These are phyloP conservation scores for Galeopterus variegatus DNA, from an alignment of 2,113 vertebrate species.

Conservation along the genomic window DNA sequence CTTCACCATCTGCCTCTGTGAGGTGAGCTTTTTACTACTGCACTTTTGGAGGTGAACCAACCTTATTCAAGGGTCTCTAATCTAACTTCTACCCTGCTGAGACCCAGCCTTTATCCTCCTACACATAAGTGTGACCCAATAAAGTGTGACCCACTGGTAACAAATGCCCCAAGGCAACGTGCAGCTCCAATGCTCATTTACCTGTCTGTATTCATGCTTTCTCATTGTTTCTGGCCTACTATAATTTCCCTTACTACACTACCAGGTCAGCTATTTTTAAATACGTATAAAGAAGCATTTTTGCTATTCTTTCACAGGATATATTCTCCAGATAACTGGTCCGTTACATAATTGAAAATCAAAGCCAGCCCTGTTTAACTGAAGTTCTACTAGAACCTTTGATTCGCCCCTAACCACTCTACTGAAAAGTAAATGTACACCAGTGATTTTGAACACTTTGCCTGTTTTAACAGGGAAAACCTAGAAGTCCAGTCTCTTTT, in stretches of 20 bases:
- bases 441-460: background rate
- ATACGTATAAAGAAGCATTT: constrained; percentile 18
- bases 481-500: background rate
- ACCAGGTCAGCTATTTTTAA: background rate
- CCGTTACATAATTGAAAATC: background rate
- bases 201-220: background rate
- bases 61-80: background rate
- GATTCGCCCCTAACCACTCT: background rate
- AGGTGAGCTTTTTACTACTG: background rate
- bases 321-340: constrained; percentile 33
- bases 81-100: background rate
- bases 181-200: background rate
- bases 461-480: background rate
- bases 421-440: background rate
- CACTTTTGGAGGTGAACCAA: background rate
- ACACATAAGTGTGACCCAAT: background rate
- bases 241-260: background rate
- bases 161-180: background rate
- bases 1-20: no score
- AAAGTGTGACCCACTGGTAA: background rate
- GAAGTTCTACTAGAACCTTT: background rate
- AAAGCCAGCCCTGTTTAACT: background rate
- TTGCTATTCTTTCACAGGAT: background rate
- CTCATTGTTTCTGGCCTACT: background rate
- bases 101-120: background rate